Base-by-base conservation (phyloP, 2,888 invertebrate species). In the Punctoribates punctum region DNA sequence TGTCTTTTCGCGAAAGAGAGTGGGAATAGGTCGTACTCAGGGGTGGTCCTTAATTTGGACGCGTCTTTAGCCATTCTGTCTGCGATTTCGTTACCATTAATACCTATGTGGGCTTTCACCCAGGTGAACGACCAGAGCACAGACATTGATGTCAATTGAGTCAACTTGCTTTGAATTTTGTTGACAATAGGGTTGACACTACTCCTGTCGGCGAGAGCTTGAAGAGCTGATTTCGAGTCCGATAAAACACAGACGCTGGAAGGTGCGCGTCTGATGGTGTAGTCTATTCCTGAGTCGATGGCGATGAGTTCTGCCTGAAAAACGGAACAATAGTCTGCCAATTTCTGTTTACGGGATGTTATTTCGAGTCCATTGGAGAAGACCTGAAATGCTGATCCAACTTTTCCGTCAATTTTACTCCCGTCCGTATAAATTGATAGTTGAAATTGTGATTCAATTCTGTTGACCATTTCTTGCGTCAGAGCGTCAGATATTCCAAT, bases 401-500 rank as follows among this genome's bases (percentile, higher is more conserved):
- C 75, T 20, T 23, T 23, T 5, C 27, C 25, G 4, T 48, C 75
- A 1, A 29, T 15, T 72, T 75, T 75, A 13, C 70, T 70, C 9
- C 75, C 75, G 48, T 75, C 75, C 0, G 75, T 75, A 48, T 17
- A 75, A 42, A 72, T 65, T 5, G 42, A 42, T 42, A 42, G 5
- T 5, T 42, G 5, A 11, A 9, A 11, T 42, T 42, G 42, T 42
- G 42, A 42, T 42, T 42, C 42, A 11, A 42, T 42, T 5, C 11
- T 42, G 11, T 9, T 5, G 5, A 11, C 42, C 11, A 9, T 11
- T 42, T 42, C 42, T 11, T 5, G 11, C 42, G 42, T 42, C 42
- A 9, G 8, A 11, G 11, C 42, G 42, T 42, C 42, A 42, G 8
- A 42, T 5, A 9, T 9, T 42, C 11, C 42, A 9, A 42, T 11